These are phyloP conservation scores for Parazoanthus atlanticus DNA, from an alignment of 92 coral and sea anemone species.

Conservation along the genomic window DNA sequence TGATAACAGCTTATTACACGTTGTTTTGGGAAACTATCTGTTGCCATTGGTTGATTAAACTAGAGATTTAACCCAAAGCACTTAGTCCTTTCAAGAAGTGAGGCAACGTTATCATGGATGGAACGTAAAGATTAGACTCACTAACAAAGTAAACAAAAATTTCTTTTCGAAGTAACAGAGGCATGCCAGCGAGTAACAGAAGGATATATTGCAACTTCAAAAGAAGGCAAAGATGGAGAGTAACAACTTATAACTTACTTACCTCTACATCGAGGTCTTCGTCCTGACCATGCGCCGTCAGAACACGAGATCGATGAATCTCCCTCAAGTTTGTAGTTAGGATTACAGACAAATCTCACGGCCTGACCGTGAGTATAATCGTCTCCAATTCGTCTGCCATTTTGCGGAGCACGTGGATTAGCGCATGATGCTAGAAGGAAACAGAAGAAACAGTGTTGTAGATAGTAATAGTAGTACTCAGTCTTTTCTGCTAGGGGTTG, in stretches of 20 bases:
- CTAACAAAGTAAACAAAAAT: no score
- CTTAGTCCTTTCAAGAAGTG: not conserved
- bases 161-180: not conserved
- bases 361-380: constrained; percentile 42
- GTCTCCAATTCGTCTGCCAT: constrained; percentile 25
- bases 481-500: no score
- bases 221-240: not conserved
- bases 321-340: constrained; percentile 27
- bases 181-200: not conserved
- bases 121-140: no score
- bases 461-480: no score
- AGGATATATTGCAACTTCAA: not conserved
- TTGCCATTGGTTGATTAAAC: not conserved
- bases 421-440: not conserved
- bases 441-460: no score
- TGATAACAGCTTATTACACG: not conserved
- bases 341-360: constrained; percentile 31
- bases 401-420: constrained; percentile 22
- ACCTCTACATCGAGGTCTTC: constrained; percentile 59
- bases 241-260: not conserved
- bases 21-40: not conserved
- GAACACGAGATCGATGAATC: constrained; percentile 21
- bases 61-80: not conserved
- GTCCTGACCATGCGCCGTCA: constrained; percentile 48
- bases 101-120: not conserved